Evolutionary conservation across 2,797 vertebrate species (phyloP), one percentile per base, ranked within the genome.

Genomic region (Acanthopagrus latus): DNA sequence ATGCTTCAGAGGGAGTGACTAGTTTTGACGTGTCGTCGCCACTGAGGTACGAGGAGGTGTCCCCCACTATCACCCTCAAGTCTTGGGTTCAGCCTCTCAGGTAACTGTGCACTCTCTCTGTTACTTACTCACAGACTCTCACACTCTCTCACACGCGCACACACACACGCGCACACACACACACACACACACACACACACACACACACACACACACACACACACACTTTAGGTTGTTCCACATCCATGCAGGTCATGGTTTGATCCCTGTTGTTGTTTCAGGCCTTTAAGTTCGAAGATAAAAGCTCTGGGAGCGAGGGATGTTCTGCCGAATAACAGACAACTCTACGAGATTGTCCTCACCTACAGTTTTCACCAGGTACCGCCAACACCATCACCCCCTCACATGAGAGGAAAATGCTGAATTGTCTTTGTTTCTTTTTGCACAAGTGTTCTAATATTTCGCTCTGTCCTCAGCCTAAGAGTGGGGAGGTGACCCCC

Each of bases 311-410:
- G 98, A 83, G 67, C 88, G 84, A 95, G 98, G 86, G 98, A 99
- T 73, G 86, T 99, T 87, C 94, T 99, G 76, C 97, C 98, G 74
- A 98, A 98, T 91, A 99, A 96, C 93, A 95, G 98, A 73, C 98
- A 99, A 78, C 92, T 99, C 12, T 99, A 99, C 62, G 98, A 99
- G 92, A 96, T 98, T 76, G 86, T 98, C 84, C 96, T 99, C 86
- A 97, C 95, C 0, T 99, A 99, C 80, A 99, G 77, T 84, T 99
- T 99, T 86, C 97, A 99, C 88, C 98, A 99, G 95, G 98, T 99
- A 91, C 83, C 76, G 14, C 14, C 13, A 18, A 21, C 47, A n/a
- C 17, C 23, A 11, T 25, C 11, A 27, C 3, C 38, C 43, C 25
- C 75, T 43, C 20, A 38, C 2, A 18, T 10, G 0, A 69, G 5